phyloP scores from a whole-genome alignment of 2,888 invertebrate genomes.

The Ectemnius continuus region DNA sequence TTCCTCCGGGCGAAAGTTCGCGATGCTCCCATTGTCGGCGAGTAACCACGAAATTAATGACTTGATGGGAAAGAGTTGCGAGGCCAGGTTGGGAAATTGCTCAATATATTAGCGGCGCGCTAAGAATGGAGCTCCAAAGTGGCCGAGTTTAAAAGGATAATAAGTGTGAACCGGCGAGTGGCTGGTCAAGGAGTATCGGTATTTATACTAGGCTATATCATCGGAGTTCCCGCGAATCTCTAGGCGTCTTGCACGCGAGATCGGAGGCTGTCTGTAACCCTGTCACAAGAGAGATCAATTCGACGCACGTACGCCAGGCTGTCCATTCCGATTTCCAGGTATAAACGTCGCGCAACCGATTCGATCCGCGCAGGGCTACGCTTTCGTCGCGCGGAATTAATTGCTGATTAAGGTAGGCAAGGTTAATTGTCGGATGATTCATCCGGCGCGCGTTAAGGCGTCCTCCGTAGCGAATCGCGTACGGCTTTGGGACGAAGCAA shows the following conservation, averaged over 20 bases:
- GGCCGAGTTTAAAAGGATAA: no score
- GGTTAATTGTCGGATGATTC: slow-evolving; percentile 75
- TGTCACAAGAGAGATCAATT: slow-evolving; percentile 55
- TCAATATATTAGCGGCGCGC: no score
- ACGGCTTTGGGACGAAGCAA: slow-evolving; percentile 36
- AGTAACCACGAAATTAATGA: no score
- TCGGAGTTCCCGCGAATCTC: not conserved
- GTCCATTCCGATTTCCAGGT: slow-evolving; percentile 72
- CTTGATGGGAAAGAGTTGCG: no score
- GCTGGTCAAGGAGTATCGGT: no score
- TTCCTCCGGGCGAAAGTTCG: no score
- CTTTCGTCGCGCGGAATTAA: slow-evolving; percentile 75
- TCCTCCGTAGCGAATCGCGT: slow-evolving; percentile 34
- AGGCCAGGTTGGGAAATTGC: no score
- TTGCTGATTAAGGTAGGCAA: slow-evolving; percentile 76
- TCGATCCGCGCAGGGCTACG: slow-evolving; percentile 64
- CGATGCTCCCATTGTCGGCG: no score
- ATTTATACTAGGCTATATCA: not conserved
- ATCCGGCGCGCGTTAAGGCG: slow-evolving; percentile 56
- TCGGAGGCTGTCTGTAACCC: not conserved
- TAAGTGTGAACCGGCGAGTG: no score
- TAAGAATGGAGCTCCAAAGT: no score
- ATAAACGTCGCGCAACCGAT: slow-evolving; percentile 69
- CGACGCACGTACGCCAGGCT: slow-evolving; percentile 71
- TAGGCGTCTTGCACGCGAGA: not conserved